These are phyloP conservation scores for Poecilia gillii DNA, from an alignment of 2,797 vertebrate species.

Conservation along the genomic window DNA sequence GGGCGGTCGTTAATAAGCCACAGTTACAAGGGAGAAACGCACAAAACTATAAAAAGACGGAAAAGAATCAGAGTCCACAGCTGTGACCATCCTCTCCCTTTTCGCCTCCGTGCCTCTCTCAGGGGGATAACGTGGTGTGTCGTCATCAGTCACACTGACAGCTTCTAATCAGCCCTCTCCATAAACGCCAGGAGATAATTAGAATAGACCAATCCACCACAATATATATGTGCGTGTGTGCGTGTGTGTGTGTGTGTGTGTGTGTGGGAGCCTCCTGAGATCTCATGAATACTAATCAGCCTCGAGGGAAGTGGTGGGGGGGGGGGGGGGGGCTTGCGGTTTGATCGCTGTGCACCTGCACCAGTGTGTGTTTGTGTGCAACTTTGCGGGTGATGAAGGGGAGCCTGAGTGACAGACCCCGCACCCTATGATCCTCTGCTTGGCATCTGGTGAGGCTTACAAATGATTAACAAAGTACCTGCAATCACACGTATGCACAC, in stretches of 20 bases:
- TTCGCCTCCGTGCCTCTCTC: slow-evolving; percentile 56
- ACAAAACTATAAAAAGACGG: slow-evolving; percentile 53
- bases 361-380: slow-evolving; percentile 44
- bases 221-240: slow-evolving; percentile 56
- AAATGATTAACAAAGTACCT: slow-evolving; percentile 79
- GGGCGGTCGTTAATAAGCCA: slow-evolving; percentile 44
- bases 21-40: slow-evolving; percentile 46
- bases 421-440: slow-evolving; percentile 52
- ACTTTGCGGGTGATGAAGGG: slow-evolving; percentile 41
- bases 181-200: slow-evolving; percentile 83
- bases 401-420: slow-evolving; percentile 69
- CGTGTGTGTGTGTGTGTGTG: slow-evolving; percentile 32
- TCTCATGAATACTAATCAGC: slow-evolving; percentile 83
- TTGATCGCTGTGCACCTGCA: slow-evolving; percentile 64
- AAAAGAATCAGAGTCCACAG: slow-evolving; percentile 55
- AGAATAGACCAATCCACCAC: slow-evolving; percentile 78
- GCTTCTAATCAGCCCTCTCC: slow-evolving; percentile 83
- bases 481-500: slow-evolving; percentile 42
- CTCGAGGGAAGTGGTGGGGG: slow-evolving; percentile 47
- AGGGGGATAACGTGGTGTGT: slow-evolving; percentile 72
- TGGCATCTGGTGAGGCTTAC: slow-evolving; percentile 76
- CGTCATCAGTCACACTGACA: slow-evolving; percentile 84
- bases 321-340: slow-evolving; percentile 37
- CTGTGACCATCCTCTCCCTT: slow-evolving; percentile 61
- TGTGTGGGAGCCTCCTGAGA: slow-evolving; percentile 68